Conservation (phyloP, 2,888 invertebrate species). For the Phania funesta region DNA sequence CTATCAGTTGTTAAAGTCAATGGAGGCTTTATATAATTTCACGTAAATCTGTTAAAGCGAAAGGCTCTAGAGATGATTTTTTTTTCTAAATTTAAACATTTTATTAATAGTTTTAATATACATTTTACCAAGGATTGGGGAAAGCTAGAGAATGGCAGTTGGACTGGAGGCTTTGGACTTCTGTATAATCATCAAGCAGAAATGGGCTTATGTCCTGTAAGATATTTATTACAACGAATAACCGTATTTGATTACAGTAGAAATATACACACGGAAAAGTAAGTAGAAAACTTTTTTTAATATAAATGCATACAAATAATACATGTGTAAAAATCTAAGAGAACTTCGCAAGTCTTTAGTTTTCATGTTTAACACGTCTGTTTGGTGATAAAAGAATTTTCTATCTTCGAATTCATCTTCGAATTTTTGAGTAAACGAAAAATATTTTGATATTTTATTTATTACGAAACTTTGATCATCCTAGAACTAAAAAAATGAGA, state of each 20-base stretch:
- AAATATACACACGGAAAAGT: conserved; percentile 74
- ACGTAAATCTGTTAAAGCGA: conserved; percentile 67
- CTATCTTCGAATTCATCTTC: too few relatives aligned
- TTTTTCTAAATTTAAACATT: background rate
- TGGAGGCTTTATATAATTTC: conserved; percentile 72
- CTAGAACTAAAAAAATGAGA: too few relatives aligned
- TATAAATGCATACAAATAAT: background rate
- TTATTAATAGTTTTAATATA: conserved; percentile 70
- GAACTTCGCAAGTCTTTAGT: too few relatives aligned
- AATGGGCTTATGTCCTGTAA: conserved; percentile 74
- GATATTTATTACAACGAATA: conserved; percentile 71
- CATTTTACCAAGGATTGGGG: conserved; percentile 73
- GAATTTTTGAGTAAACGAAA: too few relatives aligned
- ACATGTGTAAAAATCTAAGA: too few relatives aligned
- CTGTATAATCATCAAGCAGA: conserved; percentile 69
- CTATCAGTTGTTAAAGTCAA: conserved; percentile 72
- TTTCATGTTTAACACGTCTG: too few relatives aligned
- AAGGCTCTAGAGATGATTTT: background rate
- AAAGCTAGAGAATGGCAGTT: conserved; percentile 70
- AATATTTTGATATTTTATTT: too few relatives aligned
- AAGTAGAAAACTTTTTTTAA: conserved; percentile 60
- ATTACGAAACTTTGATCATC: too few relatives aligned
- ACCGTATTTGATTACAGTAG: conserved; percentile 70
- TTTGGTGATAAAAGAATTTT: too few relatives aligned
- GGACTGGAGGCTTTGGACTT: conserved; percentile 74